Evolutionary conservation across 2,113 vertebrate species (phyloP).

Genomic region (Podarcis raffonei): DNA sequence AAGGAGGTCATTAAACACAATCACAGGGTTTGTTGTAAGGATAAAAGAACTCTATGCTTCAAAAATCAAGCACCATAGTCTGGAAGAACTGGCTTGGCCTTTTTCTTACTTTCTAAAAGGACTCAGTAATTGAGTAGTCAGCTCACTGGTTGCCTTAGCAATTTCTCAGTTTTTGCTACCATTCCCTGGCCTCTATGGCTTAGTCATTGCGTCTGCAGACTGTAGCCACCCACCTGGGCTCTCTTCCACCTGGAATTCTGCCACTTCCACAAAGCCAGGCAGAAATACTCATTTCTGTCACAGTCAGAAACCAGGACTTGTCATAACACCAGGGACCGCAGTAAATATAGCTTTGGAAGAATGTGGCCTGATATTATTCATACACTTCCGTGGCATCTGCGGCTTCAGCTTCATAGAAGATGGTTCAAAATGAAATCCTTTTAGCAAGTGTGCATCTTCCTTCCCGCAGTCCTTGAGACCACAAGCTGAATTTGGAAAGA

Average conservation of each 20-base stretch:
- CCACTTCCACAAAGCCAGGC: neutral
- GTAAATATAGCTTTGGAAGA: neutral
- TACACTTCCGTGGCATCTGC: neutral
- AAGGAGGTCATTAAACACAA: constrained; percentile 42
- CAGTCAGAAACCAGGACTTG: neutral
- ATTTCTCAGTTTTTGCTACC: constrained; percentile 47
- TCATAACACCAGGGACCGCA: neutral
- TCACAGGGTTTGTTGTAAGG: constrained; percentile 54
- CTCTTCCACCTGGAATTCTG: constrained; percentile 5
- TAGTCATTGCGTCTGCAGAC: neutral
- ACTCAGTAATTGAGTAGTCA: constrained; percentile 59
- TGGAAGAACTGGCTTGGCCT: constrained; percentile 35
- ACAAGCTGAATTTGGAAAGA: neutral
- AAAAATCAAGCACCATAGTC: constrained; percentile 47
- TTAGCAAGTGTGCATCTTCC: neutral
- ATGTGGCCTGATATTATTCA: rapidly evolving
- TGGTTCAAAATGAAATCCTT: neutral
- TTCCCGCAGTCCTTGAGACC: rapidly evolving
- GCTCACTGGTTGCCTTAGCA: constrained; percentile 67
- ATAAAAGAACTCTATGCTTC: constrained; percentile 43
- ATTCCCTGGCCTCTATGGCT: constrained; percentile 42
- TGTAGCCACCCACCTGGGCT: constrained; percentile 36
- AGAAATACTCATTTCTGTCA: neutral
- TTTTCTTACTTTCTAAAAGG: constrained; percentile 52
- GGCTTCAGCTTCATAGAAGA: rapidly evolving